Evolutionary conservation across 2,888 invertebrate species (phyloP).

Genomic region (Caenorhabditis sulstoni): DNA sequence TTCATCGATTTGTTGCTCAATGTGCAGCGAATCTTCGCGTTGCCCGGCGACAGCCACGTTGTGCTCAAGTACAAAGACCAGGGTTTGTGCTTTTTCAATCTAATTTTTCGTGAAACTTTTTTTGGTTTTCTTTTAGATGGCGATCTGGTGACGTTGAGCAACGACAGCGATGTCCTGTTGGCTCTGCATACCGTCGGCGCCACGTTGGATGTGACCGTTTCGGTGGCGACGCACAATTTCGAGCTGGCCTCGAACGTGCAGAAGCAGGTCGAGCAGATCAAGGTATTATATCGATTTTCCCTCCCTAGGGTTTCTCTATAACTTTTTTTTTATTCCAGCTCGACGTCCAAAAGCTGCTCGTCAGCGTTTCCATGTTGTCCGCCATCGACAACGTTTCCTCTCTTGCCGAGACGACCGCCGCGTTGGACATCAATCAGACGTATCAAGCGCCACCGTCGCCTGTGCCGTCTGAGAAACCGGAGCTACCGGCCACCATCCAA

Average conservation of each 20-base stretch:
- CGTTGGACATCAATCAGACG: conserved; percentile 17
- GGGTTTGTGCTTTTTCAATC: conserved; percentile 56
- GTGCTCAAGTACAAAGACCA: conserved; percentile 73
- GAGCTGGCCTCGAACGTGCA: conserved; percentile 33
- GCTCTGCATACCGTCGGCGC: conserved; percentile 64
- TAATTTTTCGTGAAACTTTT: not conserved
- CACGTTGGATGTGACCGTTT: conserved; percentile 39
- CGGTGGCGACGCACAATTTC: conserved; percentile 16
- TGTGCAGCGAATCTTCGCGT: conserved; percentile 70
- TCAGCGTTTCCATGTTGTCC: conserved; percentile 10
- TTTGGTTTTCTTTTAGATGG: conserved; percentile 65
- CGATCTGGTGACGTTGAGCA: conserved; percentile 70
- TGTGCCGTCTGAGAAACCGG: conserved; percentile 64
- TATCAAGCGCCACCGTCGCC: conserved; percentile 62
- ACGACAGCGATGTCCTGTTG: conserved; percentile 71
- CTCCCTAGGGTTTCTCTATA: not conserved
- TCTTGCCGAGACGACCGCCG: not conserved
- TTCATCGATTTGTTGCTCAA: conserved; percentile 69
- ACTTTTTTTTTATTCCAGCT: conserved; percentile 29
- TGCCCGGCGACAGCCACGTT: conserved; percentile 60
- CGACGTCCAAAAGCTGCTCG: conserved; percentile 40
- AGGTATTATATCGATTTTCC: conserved; percentile 23
- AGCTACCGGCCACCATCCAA: conserved; percentile 73
- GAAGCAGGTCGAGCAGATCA: conserved; percentile 49
- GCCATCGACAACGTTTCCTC: conserved; percentile 41